Base-by-base conservation (phyloP, 2,113 vertebrate species). In the Alouatta palliata region DNA sequence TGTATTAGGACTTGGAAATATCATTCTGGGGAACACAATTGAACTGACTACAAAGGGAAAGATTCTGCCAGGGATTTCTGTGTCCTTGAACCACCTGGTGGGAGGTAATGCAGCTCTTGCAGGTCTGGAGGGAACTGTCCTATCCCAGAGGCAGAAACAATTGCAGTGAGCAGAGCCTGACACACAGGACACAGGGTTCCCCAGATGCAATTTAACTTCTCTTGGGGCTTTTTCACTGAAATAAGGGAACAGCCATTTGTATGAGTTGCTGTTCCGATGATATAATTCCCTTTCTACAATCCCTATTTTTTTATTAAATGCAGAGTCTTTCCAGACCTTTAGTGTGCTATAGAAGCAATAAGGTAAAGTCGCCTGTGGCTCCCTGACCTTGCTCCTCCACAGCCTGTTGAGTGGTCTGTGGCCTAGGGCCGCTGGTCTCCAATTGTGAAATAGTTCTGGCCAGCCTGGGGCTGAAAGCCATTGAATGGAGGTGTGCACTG, bases 71-170 rank as follows among this genome's bases (percentile, higher is more conserved):
- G n/a, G 9, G 23, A 8, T 27, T n/a, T 70, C 17, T 27, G 5
- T 21, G 4, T 27, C 37, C 43, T 35, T 37, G 10, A 19, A 6
- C 13, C 19, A 23, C 13, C 8, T 45, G 2, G 4, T 7, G 11
- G 8, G 80, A 68, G 11, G 7, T 21, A 4, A 0, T 11, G 1
- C 16, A 76, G 10, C 25, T n/a, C 56, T 6, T 49, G 7, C 0
- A 2, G 25, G 23, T 54, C 56, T 3, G 5, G 12, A 8, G 17
- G 56, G 43, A 47, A 11, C 17, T 5, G 8, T 37, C 43, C 4
- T 77, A 35, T 71, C 6, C 30, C 1, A 6, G 49, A 93, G 27
- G 32, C 49, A 61, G 81, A 32, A 12, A 30, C 13, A 21, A 14
- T 2, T 35, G 56, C 35, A 82, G 19, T 2, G 6, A 84, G 52